phyloP scores from a whole-genome alignment of 1,140 invertebrate genomes.

The Whitmania pigra region DNA sequence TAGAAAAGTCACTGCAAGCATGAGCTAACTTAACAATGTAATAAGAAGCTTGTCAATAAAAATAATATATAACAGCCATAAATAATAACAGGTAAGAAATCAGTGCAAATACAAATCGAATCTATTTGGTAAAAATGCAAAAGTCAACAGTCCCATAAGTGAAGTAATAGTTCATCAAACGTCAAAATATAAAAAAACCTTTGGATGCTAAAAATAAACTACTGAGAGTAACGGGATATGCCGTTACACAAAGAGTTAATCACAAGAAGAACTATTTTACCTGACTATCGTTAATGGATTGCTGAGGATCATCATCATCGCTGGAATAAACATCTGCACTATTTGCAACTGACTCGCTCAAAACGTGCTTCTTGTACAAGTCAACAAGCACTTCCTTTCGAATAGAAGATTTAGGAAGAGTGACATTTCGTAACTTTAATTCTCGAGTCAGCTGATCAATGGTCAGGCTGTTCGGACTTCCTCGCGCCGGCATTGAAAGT shows the following conservation, averaged over 20 bases:
- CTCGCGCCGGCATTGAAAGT: background rate
- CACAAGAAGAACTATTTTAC: background rate
- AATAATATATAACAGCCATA: background rate
- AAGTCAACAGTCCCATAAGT: too few relatives aligned
- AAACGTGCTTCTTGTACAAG: constrained; percentile 8
- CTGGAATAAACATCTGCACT: background rate
- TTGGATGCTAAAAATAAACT: background rate
- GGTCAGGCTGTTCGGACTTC: background rate
- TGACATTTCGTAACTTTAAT: background rate
- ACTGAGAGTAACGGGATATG: background rate
- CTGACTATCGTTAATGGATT: background rate
- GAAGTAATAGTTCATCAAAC: background rate
- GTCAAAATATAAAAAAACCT: background rate
- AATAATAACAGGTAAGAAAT: background rate
- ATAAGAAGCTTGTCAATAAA: background rate
- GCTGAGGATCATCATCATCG: constrained; percentile 2
- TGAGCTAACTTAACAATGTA: background rate
- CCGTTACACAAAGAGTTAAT: background rate
- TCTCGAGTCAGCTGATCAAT: background rate
- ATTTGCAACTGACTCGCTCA: background rate
- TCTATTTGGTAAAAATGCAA: too few relatives aligned
- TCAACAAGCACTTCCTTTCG: constrained; percentile 2
- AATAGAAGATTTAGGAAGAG: background rate
- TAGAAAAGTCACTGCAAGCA: background rate
- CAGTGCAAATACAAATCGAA: background rate